phyloP scores from a whole-genome alignment of 2,888 invertebrate species.

The Dynastes hyllus region DNA sequence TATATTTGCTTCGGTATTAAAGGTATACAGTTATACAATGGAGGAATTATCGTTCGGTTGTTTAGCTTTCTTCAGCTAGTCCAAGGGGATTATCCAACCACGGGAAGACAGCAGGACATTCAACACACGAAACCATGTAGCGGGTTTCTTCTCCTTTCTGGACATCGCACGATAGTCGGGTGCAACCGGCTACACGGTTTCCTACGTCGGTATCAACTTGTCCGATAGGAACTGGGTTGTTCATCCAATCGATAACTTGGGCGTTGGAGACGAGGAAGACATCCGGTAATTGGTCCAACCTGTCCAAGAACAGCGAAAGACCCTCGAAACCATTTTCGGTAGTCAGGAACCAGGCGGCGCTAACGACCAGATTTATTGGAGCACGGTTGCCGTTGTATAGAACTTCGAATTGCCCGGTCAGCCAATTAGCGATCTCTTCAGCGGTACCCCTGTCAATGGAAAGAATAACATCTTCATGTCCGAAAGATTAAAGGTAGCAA shows the following conservation, averaged over 20 bases:
- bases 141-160: constrained; percentile 58
- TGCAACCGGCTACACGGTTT: constrained; percentile 57
- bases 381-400: constrained; percentile 69
- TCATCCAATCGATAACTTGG: constrained; percentile 70
- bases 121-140: constrained; percentile 69
- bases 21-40: constrained; percentile 2
- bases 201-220: constrained; percentile 55
- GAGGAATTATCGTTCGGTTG: not conserved
- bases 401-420: constrained; percentile 70
- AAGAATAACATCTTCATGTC: not conserved
- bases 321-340: constrained; percentile 61
- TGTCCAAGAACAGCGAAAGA: constrained; percentile 67
- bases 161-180: constrained; percentile 60
- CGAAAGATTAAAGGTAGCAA: too few species aligned
- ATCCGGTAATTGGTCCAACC: constrained; percentile 63
- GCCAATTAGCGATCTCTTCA: constrained; percentile 67
- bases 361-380: constrained; percentile 72
- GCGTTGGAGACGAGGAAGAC: constrained; percentile 70
- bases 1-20: not conserved
- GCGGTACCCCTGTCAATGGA: constrained; percentile 53
- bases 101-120: constrained; percentile 70
- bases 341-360: constrained; percentile 71
- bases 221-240: constrained; percentile 66
- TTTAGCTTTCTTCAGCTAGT: too few species aligned
- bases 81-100: constrained; percentile 71